These are phyloP conservation scores for Rhopalosiphum padi DNA, from an alignment of 1,140 invertebrate species.

Conservation along the genomic window DNA sequence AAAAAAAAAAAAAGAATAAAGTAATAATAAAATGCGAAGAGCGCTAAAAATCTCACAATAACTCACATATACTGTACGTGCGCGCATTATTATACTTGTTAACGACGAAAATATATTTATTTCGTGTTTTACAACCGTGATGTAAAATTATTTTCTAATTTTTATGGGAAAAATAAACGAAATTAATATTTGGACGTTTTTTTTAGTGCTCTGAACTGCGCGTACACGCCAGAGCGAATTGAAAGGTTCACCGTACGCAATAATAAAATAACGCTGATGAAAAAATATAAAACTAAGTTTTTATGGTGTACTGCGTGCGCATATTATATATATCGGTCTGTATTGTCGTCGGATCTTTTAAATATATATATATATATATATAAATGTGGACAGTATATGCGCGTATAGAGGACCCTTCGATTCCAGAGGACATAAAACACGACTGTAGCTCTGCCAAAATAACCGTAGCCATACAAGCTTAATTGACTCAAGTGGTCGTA, in stretches of 20 bases:
- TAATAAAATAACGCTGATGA: slow-evolving; percentile 14
- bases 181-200: slow-evolving; percentile 32
- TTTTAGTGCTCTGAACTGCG: slow-evolving; percentile 17
- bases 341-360: slow-evolving; percentile 40
- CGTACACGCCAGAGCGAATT: neutral
- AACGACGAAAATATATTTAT: slow-evolving; percentile 24
- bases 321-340: slow-evolving; percentile 24
- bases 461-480: slow-evolving; percentile 50
- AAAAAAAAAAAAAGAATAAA: neutral
- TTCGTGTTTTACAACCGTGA: slow-evolving; percentile 35
- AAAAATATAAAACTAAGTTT: slow-evolving; percentile 37
- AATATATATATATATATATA: neutral
- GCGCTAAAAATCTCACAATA: slow-evolving; percentile 5
- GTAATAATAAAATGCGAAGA: neutral
- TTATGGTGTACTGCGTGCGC: slow-evolving; percentile 13
- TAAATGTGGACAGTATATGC: neutral
- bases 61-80: neutral
- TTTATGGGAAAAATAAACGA: slow-evolving; percentile 40
- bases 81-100: neutral
- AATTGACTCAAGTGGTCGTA: slow-evolving; percentile 58
- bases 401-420: slow-evolving; percentile 47
- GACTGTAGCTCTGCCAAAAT: slow-evolving; percentile 49
- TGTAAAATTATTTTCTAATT: slow-evolving; percentile 41
- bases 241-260: slow-evolving; percentile 39
- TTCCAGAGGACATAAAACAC: slow-evolving; percentile 51